phyloP scores from a whole-genome alignment of 2,113 vertebrate genomes.

The Burhinus bistriatus region DNA sequence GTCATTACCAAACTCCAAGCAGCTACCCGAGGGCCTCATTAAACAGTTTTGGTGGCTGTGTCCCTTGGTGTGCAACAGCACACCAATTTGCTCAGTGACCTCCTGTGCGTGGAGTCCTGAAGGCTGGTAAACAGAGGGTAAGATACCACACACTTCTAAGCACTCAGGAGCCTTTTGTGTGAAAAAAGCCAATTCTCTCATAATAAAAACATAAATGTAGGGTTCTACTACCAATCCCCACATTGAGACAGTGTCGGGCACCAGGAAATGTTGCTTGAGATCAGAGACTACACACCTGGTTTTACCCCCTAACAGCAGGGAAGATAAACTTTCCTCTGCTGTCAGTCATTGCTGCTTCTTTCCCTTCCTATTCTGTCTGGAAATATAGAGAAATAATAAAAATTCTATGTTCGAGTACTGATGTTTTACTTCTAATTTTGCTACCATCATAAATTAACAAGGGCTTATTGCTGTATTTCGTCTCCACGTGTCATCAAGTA shows the following conservation, averaged over 20 bases:
- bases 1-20: not conserved
- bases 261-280: not conserved
- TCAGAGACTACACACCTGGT: not conserved
- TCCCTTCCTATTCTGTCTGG: not conserved
- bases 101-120: not conserved
- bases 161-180: not conserved
- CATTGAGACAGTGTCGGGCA: not conserved
- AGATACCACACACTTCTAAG: fast-evolving
- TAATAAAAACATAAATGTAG: not conserved
- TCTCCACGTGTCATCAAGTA: not conserved
- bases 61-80: not conserved
- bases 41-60: not conserved
- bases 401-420: not conserved
- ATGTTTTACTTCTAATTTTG: not conserved
- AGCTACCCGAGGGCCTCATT: not conserved
- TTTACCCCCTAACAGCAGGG: not conserved
- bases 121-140: not conserved
- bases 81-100: not conserved
- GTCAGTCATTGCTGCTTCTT: not conserved
- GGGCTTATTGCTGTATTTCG: not conserved
- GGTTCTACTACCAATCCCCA: not conserved
- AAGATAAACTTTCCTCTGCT: not conserved
- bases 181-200: not conserved
- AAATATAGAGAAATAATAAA: not conserved
- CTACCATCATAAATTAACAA: not conserved